phyloP scores from a whole-genome alignment of 2,113 vertebrate genomes.

The Carassius gibelio region DNA sequence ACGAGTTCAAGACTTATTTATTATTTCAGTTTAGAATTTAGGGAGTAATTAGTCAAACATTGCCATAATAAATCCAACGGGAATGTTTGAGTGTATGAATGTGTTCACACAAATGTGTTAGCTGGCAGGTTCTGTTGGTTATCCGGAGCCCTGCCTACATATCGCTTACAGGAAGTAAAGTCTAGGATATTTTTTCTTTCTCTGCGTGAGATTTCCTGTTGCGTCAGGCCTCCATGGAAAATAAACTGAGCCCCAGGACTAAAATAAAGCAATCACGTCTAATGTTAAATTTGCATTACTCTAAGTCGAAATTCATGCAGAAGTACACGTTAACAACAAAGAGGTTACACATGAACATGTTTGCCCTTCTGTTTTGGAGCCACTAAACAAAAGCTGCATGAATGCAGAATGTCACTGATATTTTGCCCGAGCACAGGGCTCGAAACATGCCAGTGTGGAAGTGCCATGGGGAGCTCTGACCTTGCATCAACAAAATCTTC shows the following conservation, averaged over 20 bases:
- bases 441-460: constrained; percentile 20
- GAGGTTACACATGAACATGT: background rate
- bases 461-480: constrained; percentile 34
- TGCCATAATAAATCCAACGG: background rate
- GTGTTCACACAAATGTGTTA: background rate
- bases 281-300: background rate
- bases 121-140: background rate
- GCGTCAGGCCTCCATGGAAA: background rate
- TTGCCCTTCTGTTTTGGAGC: constrained; percentile 8
- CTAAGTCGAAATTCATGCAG: background rate
- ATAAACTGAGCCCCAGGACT: background rate
- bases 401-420: constrained; percentile 7
- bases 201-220: background rate
- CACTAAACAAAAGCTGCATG: constrained; percentile 9
- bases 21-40: background rate
- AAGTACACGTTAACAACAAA: background rate
- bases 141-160: background rate
- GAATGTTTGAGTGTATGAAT: background rate
- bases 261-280: background rate
- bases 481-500: constrained; percentile 35
- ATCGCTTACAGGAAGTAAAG: background rate
- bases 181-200: background rate
- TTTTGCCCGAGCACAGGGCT: constrained; percentile 7
- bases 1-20: background rate
- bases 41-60: background rate